Base-by-base conservation (phyloP, 2,888 invertebrate genomes). In the Xestoiulus laeticollis region DNA sequence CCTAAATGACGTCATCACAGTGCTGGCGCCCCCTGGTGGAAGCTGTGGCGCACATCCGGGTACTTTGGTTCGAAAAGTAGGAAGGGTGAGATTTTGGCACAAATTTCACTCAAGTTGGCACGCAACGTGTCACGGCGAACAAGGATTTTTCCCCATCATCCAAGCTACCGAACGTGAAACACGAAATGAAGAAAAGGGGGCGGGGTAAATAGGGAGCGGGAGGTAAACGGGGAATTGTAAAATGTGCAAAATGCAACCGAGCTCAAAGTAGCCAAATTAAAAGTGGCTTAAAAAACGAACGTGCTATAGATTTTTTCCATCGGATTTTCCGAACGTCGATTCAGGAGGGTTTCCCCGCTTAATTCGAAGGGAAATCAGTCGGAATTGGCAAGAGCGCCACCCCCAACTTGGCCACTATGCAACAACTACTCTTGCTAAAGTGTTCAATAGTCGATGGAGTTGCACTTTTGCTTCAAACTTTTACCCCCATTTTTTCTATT, bases 201-300 rank as follows among this genome's bases (percentile, higher is more conserved):
- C 59, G 59, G 59, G 59, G 48, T n/a, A 19, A 59, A 59, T n/a
- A 59, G 59, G 59, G n/a, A 59, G 59, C 19, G 59, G 59, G 59
- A 22, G 59, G 6, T 6, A 59, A 59, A 59, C n/a, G 59, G 59
- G 59, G 59, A 59, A 59, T 59, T 59, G 59, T 59, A 59, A 59
- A 59, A 59, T 59, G 59, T 59, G 59, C 59, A 59, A 59, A 59
- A 59, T 59, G 59, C 59, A 59, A 59, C 59, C 59, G 59, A 59
- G 59, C 59, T 59, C 59, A 59, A 59, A 59, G 59, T 59, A 59
- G 59, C 59, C 59, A 59, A 59, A 59, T 59, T 59, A 59, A 59
- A 59, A 59, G 59, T 59, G 59, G 59, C 59, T 59, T 59, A 59
- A 59, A 59, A 59, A 59, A n/a, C 59, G 59, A 59, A 59, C 59